Conservation (phyloP, 2,888 invertebrate genomes). For the Scrobipalpa costella region DNA sequence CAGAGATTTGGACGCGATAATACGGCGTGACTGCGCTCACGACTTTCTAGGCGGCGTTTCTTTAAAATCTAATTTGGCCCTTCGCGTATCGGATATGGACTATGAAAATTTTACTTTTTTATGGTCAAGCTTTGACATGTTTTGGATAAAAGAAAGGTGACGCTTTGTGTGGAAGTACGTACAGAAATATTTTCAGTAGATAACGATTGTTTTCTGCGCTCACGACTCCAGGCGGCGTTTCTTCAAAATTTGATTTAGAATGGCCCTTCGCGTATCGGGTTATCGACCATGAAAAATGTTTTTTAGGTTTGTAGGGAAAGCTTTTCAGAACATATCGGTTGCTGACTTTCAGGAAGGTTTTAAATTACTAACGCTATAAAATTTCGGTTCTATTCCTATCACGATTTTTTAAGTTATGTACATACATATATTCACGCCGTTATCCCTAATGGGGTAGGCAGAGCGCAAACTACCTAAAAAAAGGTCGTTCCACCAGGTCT, state of each 20-base stretch:
- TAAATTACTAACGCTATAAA: too few relatives aligned
- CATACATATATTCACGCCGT: too few relatives aligned
- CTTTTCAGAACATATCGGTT: too few relatives aligned
- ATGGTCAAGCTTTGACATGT: conserved; percentile 2
- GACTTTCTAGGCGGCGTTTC: conserved; percentile 69
- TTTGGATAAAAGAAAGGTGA: neutral
- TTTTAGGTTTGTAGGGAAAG: too few relatives aligned
- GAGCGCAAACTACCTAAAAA: too few relatives aligned
- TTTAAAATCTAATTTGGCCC: conserved; percentile 53
- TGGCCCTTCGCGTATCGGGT: too few relatives aligned
- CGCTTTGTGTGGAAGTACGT: neutral
- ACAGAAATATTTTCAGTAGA: neutral
- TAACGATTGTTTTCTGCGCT: neutral
- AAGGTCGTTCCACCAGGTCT: too few relatives aligned
- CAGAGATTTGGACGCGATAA: conserved; percentile 77
- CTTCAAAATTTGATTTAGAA: neutral
- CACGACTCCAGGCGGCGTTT: neutral
- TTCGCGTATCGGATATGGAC: conserved; percentile 36
- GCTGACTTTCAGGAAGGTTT: too few relatives aligned
- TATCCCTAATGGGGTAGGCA: too few relatives aligned
- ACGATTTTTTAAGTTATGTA: too few relatives aligned
- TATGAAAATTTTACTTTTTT: conserved; percentile 28
- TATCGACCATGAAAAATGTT: too few relatives aligned
- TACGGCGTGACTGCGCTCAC: conserved; percentile 72
- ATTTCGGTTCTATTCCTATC: too few relatives aligned